Conservation (phyloP, 2,888 invertebrate species). For the Tethea ocularis region DNA sequence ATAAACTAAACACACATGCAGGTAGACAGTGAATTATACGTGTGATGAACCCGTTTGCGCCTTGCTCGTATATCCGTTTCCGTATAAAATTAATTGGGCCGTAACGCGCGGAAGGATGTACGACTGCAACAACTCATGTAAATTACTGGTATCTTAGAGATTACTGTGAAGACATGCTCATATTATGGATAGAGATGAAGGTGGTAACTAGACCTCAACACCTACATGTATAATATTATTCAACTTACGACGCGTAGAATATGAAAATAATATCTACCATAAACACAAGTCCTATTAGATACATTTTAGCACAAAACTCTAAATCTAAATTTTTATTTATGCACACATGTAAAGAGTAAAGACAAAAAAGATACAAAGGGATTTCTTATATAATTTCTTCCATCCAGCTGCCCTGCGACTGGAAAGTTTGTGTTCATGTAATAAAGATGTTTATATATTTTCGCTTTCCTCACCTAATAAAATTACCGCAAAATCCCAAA, state of each 20-base stretch:
- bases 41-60: slow-evolving; percentile 75
- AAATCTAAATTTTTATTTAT: too few relatives aligned
- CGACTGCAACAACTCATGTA: slow-evolving; percentile 77
- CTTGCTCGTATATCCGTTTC: slow-evolving; percentile 77
- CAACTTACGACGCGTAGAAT: too few relatives aligned
- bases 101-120: slow-evolving; percentile 79
- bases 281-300: too few relatives aligned
- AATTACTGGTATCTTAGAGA: slow-evolving; percentile 59
- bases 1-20: slow-evolving; percentile 8
- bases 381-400: too few relatives aligned
- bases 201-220: not conserved
- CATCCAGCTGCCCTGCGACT: too few relatives aligned
- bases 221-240: not conserved
- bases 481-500: slow-evolving; percentile 4
- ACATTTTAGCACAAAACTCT: too few relatives aligned
- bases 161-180: slow-evolving; percentile 10
- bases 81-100: slow-evolving; percentile 80
- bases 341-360: too few relatives aligned
- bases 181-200: slow-evolving; percentile 13
- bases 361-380: too few relatives aligned
- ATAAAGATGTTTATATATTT: not conserved
- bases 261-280: too few relatives aligned
- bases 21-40: slow-evolving; percentile 57
- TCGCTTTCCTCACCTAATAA: not conserved
- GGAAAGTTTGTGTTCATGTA: too few relatives aligned